phyloP scores from a whole-genome alignment of 2,888 invertebrate genomes.

The Cerceris rybyensis region DNA sequence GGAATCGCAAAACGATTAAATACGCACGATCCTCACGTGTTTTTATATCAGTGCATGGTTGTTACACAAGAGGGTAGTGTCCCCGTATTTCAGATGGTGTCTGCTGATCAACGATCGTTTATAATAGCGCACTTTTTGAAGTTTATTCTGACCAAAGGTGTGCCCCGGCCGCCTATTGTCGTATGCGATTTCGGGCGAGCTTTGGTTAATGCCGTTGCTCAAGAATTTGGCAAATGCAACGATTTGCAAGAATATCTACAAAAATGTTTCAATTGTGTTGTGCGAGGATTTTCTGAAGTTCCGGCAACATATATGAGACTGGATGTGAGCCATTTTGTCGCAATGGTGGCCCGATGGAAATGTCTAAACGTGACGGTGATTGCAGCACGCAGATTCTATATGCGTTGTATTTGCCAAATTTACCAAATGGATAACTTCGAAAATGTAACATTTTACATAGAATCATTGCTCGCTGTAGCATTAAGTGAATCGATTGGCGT shows the following conservation, averaged over 20 bases:
- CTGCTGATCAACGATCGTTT: constrained; percentile 42
- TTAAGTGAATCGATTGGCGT: constrained; percentile 47
- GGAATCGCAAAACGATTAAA: constrained; percentile 21
- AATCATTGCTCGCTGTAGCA: constrained; percentile 46
- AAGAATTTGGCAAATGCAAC: constrained; percentile 47
- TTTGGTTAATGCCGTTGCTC: constrained; percentile 41
- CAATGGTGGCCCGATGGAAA: constrained; percentile 50
- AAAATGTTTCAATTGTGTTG: constrained; percentile 44
- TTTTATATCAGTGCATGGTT: constrained; percentile 52
- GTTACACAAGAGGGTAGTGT: constrained; percentile 28
- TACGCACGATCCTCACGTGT: constrained; percentile 43
- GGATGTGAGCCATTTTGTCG: constrained; percentile 51
- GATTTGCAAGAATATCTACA: constrained; percentile 47
- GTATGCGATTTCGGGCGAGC: constrained; percentile 52
- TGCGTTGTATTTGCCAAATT: constrained; percentile 42
- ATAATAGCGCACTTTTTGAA: constrained; percentile 45
- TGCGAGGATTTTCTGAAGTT: neutral
- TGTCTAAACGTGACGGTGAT: constrained; percentile 28
- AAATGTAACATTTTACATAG: constrained; percentile 32
- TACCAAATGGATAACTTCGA: constrained; percentile 47
- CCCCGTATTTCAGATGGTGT: constrained; percentile 56
- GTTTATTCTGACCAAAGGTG: constrained; percentile 32
- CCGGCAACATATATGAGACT: constrained; percentile 39
- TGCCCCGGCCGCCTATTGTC: constrained; percentile 32
- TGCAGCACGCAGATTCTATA: constrained; percentile 39